A percentile compares a stretch with the other conserved stretches of the same genome.
Conservation (phyloP, 2,113 vertebrate species). For the Xyrauchen texanus region DNA sequence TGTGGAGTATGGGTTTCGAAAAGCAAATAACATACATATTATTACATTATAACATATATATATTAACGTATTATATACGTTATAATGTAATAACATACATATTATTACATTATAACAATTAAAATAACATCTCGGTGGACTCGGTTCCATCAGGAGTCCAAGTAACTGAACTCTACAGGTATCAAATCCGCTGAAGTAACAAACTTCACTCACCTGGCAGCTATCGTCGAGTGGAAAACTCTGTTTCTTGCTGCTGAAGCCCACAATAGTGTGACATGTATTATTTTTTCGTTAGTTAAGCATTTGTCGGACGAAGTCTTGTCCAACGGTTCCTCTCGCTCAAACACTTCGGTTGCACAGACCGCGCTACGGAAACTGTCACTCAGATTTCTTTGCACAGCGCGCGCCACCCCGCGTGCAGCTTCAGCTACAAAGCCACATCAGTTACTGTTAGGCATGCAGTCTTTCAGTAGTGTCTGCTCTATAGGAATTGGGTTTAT, state of each 20-base stretch:
- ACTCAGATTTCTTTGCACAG: neutral
- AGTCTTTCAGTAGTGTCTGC: neutral
- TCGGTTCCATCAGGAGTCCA: neutral
- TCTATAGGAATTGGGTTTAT: neutral
- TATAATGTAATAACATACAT: no score
- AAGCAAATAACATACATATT: neutral
- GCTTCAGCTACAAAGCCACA: neutral
- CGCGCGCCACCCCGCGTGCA: constrained; percentile 18
- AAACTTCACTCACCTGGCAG: constrained; percentile 18
- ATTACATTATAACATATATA: neutral
- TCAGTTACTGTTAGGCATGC: neutral
- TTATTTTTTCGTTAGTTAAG: neutral
- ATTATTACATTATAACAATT: neutral
- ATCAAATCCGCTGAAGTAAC: neutral
- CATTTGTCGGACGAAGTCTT: neutral
- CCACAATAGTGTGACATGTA: neutral
- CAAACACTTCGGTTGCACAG: neutral
- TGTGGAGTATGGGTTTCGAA: neutral
- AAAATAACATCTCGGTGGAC: no score
- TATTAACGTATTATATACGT: no score
- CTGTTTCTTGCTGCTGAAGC: neutral
- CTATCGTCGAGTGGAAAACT: neutral
- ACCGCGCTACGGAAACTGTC: neutral
- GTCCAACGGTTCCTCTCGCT: neutral
- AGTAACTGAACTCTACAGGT: constrained; percentile 27